These are phyloP conservation scores for Athalia rosae DNA, from an alignment of 2,888 invertebrate species.

Conservation along the genomic window DNA sequence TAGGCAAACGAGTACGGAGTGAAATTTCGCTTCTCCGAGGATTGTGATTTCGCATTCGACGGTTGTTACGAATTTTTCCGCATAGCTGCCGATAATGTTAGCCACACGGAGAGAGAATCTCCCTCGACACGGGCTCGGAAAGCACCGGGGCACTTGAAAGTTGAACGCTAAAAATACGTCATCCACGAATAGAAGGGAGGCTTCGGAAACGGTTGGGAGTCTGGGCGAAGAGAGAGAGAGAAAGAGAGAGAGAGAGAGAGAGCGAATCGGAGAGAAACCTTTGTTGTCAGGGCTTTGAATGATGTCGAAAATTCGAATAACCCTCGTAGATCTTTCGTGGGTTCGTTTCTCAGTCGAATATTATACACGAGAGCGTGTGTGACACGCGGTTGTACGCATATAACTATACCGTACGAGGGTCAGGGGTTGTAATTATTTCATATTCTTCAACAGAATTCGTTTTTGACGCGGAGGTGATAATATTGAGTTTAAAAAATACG, in stretches of 20 bases:
- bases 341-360: constrained; percentile 30
- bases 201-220: constrained; percentile 13
- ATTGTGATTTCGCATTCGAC: no score
- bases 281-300: constrained; percentile 43
- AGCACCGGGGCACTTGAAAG: constrained; percentile 37
- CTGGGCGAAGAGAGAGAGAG: neutral
- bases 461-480: constrained; percentile 10
- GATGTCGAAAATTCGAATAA: constrained; percentile 40
- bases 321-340: constrained; percentile 23
- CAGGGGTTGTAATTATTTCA: constrained; percentile 42
- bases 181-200: constrained; percentile 41
- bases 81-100: constrained; percentile 11
- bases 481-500: constrained; percentile 30
- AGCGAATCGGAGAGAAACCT: constrained; percentile 17
- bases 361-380: neutral
- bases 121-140: neutral
- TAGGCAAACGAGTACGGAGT: neutral
- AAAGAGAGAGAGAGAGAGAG: neutral
- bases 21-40: no score
- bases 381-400: neutral
- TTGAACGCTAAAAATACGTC: constrained; percentile 43
- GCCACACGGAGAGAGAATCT: neutral
- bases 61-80: neutral
- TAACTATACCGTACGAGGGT: no score
- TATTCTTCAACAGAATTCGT: constrained; percentile 33